Evolutionary conservation across 2,888 invertebrate species (phyloP), one percentile per base, ranked within the genome.

Genomic region (Eupithecia dodoneata): DNA sequence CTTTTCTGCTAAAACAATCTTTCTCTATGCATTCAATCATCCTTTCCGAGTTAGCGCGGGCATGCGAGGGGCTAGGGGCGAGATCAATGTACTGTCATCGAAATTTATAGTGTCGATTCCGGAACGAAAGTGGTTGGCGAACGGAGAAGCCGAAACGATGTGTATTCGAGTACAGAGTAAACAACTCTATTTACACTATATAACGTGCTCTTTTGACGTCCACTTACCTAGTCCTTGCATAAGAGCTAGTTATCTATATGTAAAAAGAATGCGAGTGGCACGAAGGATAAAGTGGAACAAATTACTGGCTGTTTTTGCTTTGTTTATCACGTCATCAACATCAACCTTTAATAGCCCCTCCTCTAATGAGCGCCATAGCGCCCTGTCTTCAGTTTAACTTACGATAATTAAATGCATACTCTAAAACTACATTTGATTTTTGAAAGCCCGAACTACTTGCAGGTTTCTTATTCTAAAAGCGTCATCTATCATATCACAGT

Each of bases 81-180:
- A 74, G 79, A 77, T 72, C 74, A 77, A 79, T 77, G 79, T 79
- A 76, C 75, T 79, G 75, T 77, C 79, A 76, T 79, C 74, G 47
- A 71, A 76, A 80, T 80, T 79, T 79, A 80, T 80, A 45, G 79
- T 74, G 70, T n/a, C 71, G 49, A 76, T 81, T 81, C 79, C 79
- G 79, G 79, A 67, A 44, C 70, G 65, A 77, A 74, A 81, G 79
- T 76, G 79, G 81, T 79, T 76, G 45, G 71, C 71, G 72, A 63
- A 63, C 30, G 63, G 63, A 30, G 63, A 63, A 63, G 63, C 63
- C 18, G 63, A 30, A 63, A 30, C 63, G 63, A 63, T 30, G 63
- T 63, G 63, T 63, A 63, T 30, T 63, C 30, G 63, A 63, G 63
- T 63, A 63, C 63, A 63, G 30, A 63, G 10, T 63, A 63, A 63